phyloP scores from a whole-genome alignment of 2,113 vertebrate genomes.

The Seriola aureovittata region DNA sequence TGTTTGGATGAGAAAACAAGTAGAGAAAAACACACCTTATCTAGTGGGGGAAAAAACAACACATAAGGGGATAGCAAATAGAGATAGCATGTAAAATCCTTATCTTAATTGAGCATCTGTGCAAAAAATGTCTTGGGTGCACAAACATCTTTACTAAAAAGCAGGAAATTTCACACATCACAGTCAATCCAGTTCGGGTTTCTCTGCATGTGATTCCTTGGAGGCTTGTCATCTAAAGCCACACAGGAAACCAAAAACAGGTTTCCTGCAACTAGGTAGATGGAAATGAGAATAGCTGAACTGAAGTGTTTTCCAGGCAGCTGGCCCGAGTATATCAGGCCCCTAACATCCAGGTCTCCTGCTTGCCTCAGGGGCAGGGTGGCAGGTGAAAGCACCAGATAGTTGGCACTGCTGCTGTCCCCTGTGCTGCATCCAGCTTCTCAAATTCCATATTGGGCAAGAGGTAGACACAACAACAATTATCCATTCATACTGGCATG shows the following conservation, averaged over 20 bases:
- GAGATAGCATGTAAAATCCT: too few relatives aligned
- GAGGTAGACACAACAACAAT: constrained; percentile 57
- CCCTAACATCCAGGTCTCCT: constrained; percentile 43
- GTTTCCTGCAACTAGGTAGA: constrained; percentile 2
- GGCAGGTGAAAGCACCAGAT: constrained; percentile 51
- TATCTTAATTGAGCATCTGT: background rate
- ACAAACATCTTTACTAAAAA: background rate
- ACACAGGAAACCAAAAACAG: background rate
- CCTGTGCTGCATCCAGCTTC: constrained; percentile 44
- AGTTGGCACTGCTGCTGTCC: constrained; percentile 46
- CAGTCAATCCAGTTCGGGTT: background rate
- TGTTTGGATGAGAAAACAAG: background rate
- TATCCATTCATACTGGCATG: constrained; percentile 54
- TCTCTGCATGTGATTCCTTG: background rate
- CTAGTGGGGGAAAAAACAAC: background rate
- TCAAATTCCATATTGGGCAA: constrained; percentile 55
- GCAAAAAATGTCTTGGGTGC: background rate
- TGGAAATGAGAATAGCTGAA: constrained; percentile 28
- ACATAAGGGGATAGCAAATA: too few relatives aligned
- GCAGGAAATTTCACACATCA: background rate
- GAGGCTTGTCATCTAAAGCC: background rate
- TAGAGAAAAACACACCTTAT: background rate
- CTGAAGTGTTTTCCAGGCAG: constrained; percentile 31
- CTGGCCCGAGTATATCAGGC: constrained; percentile 14
- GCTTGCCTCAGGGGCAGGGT: constrained; percentile 33